phyloP scores from a whole-genome alignment of 23 tunicate genomes.

The Aplidium turbinatum region DNA sequence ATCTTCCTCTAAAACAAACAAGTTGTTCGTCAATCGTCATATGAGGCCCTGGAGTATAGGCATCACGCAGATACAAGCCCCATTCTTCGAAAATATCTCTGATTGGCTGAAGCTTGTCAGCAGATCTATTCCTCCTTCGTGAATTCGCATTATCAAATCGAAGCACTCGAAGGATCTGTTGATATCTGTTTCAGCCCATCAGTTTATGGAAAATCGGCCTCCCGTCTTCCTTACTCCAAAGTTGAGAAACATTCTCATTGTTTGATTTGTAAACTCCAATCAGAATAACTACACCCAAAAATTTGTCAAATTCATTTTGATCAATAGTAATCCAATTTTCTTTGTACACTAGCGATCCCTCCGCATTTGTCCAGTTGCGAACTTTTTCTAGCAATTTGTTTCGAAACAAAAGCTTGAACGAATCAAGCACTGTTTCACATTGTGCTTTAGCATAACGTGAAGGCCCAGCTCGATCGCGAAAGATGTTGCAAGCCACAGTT shows the following conservation, averaged over 20 bases:
- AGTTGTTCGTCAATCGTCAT: constrained; percentile 31
- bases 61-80: constrained; percentile 32
- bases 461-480: neutral
- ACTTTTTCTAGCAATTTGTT: constrained; percentile 4
- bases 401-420: constrained; percentile 4
- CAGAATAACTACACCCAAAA: constrained; percentile 27
- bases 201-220: constrained; percentile 30
- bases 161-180: constrained; percentile 33
- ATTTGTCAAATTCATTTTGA: constrained; percentile 13
- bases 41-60: constrained; percentile 27
- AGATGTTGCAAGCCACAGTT: constrained; percentile 14
- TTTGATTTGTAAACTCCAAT: constrained; percentile 27
- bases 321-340: neutral
- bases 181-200: constrained; percentile 26
- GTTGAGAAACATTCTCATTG: constrained; percentile 31
- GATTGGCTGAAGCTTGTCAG: constrained; percentile 34
- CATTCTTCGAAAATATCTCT: constrained; percentile 29
- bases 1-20: constrained; percentile 34
- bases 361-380: constrained; percentile 24
- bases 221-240: constrained; percentile 35
- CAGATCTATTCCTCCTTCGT: constrained; percentile 32
- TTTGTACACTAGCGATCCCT: constrained; percentile 5
- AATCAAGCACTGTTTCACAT: neutral
- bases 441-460: neutral
- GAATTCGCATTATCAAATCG: constrained; percentile 32